Evolutionary conservation across 2,888 invertebrate species (phyloP), one percentile per base, ranked within the genome.

Genomic region (Coenonympha glycerion): DNA sequence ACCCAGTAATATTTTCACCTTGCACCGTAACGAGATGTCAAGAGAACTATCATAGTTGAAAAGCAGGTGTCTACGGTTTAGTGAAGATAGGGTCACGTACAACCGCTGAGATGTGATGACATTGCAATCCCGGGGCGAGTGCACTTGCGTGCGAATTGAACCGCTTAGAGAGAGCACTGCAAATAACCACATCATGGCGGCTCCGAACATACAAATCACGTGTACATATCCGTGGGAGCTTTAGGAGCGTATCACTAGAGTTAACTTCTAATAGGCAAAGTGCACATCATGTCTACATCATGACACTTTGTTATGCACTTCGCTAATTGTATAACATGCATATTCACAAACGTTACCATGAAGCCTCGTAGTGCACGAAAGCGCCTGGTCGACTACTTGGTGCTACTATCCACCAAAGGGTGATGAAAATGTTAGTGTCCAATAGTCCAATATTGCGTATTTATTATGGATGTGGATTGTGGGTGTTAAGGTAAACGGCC

Each of bases 61-160:
- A 76, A 79, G 79, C 82, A 84, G 84, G 81, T 84, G 84, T 74
- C 73, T 71, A 58, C 71, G 81, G 81, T 81, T 84, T 84, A 82
- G 77, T 53, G 66, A 57, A 80, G 79, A 86, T 86, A 71, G 77
- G 73, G 76, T 85, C 86, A 86, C 86, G 86, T 86, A 71, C 66
- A 59, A 51, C 65, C 63, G 64, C 73, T 77, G 76, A 78, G 73
- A 82, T 79, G 84, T 75, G 80, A 79, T 78, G 86, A 82, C 85
- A 82, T 60, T 76, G 82, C 84, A 82, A 79, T 81, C 70, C 71
- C 66, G 65, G 63, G 65, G 66, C 72, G 65, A 61, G 66, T 67
- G 69, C 70, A 71, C 64, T 68, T 65, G 67, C 69, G 65, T 74
- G 65, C 69, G 64, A 76, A 74, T 73, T 61, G 53, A 49, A 57